Evolutionary conservation across 1,140 invertebrate species (phyloP).

Genomic region (Atopsyche davidsoni): DNA sequence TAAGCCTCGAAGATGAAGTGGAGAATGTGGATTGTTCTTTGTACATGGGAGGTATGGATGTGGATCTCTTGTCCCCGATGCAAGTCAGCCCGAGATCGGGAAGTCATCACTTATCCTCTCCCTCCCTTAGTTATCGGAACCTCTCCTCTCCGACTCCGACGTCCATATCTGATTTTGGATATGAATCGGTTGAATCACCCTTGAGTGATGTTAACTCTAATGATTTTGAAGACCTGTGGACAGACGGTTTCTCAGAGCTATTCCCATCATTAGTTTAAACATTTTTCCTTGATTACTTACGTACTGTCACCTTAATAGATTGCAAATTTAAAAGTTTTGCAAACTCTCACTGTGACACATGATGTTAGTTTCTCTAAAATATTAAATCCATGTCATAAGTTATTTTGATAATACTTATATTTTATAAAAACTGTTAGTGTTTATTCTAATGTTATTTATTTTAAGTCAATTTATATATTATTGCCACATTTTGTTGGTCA

Average conservation of each 20-base stretch:
- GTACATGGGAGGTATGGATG: conserved; percentile 42
- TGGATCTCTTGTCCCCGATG: conserved; percentile 44
- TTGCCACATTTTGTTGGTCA: too few species aligned
- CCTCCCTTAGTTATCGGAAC: conserved; percentile 36
- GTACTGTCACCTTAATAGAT: too few species aligned
- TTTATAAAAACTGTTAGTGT: too few species aligned
- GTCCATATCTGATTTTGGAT: conserved; percentile 51
- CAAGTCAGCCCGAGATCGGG: conserved; percentile 40
- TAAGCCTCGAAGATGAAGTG: conserved; percentile 35
- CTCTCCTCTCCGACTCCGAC: conserved; percentile 40
- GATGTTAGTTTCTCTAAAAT: too few species aligned
- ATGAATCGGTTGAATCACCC: conserved; percentile 52
- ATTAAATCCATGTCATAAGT: too few species aligned
- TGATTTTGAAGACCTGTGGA: conserved; percentile 54
- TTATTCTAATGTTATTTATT: too few species aligned
- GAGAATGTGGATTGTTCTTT: conserved; percentile 36
- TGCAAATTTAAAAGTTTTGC: too few species aligned
- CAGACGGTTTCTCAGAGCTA: conserved; percentile 56
- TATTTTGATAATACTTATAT: too few species aligned
- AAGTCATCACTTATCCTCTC: conserved; percentile 24
- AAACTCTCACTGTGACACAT: too few species aligned
- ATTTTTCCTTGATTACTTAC: too few species aligned
- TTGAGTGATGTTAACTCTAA: conserved; percentile 43
- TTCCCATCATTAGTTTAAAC: conserved; percentile 54
- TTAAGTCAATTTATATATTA: too few species aligned